Base-by-base conservation (phyloP, 2,797 vertebrate genomes). In the Hydrolagus colliei region DNA sequence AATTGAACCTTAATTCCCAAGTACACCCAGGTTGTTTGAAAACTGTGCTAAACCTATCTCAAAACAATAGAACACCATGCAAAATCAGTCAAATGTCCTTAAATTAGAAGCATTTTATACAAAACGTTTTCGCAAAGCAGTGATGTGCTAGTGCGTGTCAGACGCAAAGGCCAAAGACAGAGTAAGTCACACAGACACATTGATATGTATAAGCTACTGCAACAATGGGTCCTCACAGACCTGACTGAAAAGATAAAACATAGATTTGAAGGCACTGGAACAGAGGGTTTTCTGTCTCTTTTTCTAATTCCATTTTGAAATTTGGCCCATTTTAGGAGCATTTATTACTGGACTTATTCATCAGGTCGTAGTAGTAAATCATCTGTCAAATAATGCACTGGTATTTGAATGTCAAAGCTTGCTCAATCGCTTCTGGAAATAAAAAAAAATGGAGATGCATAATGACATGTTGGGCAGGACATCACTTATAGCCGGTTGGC, bases 401-500 rank as follows among this genome's bases (percentile, higher is more conserved):
- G 87, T 73, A 20, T 92, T 90, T 89, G 87, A 90, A 89, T 89
- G 88, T 88, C 89, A 87, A 88, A 62, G 87, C 88, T 90, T 93
- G 91, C 92, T 52, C 32, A 84, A 41, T 84, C 71, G 41, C 79
- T 52, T 41, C 79, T 84, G 65, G 65, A 84, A 71, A 14, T 32
- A 84, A 84, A 32, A 84, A 84, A 84, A 71, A 86, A 87, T 79
- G 86, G 0, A 88, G 89, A 92, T 88, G 89, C 86, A 18, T 87
- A 88, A 87, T 87, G 91, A 88, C 90, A 90, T 88, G 87, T 90
- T 91, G 91, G 88, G 91, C 89, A 89, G 91, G 87, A 92, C 92
- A 93, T 94, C 93, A 92, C 92, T 92, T 92, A 91, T 91, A 92
- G 89, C 92, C 61, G 86, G 91, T 88, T 93, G 92, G 93, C 89